phyloP scores from a whole-genome alignment of 2,113 vertebrate genomes.

The Barnardius zonarius region DNA sequence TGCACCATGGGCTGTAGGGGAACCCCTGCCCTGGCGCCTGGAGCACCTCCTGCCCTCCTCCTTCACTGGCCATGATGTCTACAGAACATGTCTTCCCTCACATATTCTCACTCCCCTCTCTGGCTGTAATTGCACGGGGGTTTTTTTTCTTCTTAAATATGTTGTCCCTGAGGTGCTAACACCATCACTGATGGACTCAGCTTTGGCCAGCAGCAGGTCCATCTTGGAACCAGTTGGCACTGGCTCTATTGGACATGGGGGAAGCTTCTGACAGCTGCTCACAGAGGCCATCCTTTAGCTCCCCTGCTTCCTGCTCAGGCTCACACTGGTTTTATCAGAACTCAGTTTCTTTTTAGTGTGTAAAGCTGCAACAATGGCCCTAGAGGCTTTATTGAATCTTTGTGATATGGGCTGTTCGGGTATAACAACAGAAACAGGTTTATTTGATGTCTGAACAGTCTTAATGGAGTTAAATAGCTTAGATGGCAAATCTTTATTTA shows the following conservation, averaged over 20 bases:
- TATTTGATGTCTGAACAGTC: neutral
- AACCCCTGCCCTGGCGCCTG: neutral
- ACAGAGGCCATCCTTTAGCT: neutral
- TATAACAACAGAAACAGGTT: neutral
- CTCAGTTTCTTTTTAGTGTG: neutral
- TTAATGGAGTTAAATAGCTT: neutral
- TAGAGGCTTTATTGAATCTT: neutral
- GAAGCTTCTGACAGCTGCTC: neutral
- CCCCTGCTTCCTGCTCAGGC: neutral
- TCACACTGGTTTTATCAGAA: neutral
- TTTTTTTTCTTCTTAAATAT: neutral
- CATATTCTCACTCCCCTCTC: neutral
- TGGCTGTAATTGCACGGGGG: neutral
- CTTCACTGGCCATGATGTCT: neutral
- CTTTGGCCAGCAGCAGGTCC: neutral
- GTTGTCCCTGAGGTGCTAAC: neutral
- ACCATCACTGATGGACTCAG: neutral
- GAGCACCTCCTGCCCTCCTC: neutral
- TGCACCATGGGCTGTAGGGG: neutral
- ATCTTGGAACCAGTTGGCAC: neutral
- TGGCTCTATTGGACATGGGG: fast-evolving
- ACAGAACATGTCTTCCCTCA: neutral
- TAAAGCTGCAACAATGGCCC: neutral
- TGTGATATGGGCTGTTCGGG: neutral
- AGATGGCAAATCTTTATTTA: constrained; percentile 38